A percentile compares a stretch with the other conserved stretches of the same genome.
phyloP scores from a whole-genome alignment of 2,888 invertebrate species.

The Mechanitis messenoides region DNA sequence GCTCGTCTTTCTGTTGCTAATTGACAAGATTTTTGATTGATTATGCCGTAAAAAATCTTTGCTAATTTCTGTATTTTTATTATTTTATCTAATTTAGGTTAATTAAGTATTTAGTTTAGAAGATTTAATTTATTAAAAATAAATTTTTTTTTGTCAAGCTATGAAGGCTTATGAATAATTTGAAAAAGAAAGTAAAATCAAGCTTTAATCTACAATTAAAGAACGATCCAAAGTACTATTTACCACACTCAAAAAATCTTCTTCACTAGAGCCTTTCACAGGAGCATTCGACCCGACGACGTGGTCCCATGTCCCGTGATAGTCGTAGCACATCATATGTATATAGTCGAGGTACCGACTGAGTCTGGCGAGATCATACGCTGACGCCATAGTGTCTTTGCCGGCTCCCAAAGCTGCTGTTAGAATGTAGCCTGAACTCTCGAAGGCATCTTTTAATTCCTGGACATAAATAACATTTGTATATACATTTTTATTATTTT shows the following conservation, averaged over 20 bases:
- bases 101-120: too few relatives aligned
- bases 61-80: too few relatives aligned
- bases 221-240: constrained; percentile 38
- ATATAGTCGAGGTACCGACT: constrained; percentile 82
- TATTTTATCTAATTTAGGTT: too few relatives aligned
- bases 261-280: constrained; percentile 66
- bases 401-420: constrained; percentile 91
- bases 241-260: constrained; percentile 82
- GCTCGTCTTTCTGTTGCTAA: too few relatives aligned
- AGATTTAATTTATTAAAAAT: too few relatives aligned
- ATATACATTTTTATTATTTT: too few relatives aligned
- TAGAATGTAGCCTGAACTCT: constrained; percentile 80
- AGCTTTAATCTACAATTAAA: neutral
- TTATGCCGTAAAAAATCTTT: too few relatives aligned
- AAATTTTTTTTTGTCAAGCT: too few relatives aligned
- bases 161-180: too few relatives aligned
- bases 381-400: constrained; percentile 83
- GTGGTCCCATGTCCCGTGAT: constrained; percentile 89
- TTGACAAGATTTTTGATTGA: too few relatives aligned
- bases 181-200: too few relatives aligned
- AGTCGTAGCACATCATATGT: constrained; percentile 93
- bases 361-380: constrained; percentile 85
- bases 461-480: constrained; percentile 39
- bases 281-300: constrained; percentile 88
- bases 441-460: constrained; percentile 85